Evolutionary conservation across 1,140 invertebrate species (phyloP).

Genomic region (Chlorops oryzae): DNA sequence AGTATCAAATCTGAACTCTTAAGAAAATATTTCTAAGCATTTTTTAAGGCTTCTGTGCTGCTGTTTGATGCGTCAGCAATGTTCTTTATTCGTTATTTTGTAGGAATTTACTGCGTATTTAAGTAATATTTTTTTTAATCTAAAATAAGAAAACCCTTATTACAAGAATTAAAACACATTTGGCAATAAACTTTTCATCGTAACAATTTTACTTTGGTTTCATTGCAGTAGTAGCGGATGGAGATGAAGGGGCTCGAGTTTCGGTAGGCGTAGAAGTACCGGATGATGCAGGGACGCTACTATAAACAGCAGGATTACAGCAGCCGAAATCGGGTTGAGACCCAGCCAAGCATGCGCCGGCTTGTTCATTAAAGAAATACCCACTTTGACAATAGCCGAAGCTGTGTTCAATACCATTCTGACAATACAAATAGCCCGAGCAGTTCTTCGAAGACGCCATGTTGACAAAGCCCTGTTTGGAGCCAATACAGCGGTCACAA

Average conservation of each 20-base stretch:
- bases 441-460: conserved; percentile 20
- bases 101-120: too few relatives aligned
- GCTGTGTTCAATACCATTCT: conserved; percentile 16
- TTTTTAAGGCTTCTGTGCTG: too few relatives aligned
- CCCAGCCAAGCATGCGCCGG: conserved; percentile 5
- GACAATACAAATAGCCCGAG: conserved; percentile 20
- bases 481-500: conserved; percentile 27
- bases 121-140: too few relatives aligned
- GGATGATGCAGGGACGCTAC: background rate
- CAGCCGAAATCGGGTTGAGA: background rate
- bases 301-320: conserved; percentile 1
- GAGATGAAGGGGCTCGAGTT: too few relatives aligned
- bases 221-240: background rate
- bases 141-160: too few relatives aligned
- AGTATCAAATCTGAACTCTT: too few relatives aligned
- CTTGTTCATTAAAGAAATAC: conserved; percentile 21
- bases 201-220: background rate
- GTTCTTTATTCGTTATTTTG: too few relatives aligned
- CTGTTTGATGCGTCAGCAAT: too few relatives aligned
- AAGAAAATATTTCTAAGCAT: too few relatives aligned
- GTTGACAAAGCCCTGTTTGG: conserved; percentile 23
- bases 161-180: too few relatives aligned
- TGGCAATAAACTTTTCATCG: background rate
- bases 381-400: conserved; percentile 12
- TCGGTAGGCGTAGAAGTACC: background rate